These are phyloP conservation scores for Vireo griseus DNA, from an alignment of 2,797 vertebrate genomes.

Conservation along the genomic window DNA sequence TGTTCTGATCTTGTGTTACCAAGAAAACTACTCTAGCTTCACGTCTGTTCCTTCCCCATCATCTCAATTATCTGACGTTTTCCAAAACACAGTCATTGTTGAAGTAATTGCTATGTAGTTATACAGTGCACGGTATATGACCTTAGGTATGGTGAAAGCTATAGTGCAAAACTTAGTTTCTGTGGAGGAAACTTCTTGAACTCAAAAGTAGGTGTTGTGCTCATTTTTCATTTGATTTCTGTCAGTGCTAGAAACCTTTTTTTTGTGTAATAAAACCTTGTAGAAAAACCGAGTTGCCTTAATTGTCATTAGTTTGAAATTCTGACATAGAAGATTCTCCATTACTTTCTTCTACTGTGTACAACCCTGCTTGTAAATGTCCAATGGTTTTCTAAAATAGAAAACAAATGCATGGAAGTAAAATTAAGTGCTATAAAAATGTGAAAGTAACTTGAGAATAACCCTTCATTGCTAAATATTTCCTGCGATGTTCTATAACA, in stretches of 20 bases:
- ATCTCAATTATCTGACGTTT: background rate
- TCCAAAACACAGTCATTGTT: background rate
- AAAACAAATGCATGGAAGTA: background rate
- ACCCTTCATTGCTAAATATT: background rate
- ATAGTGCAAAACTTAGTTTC: background rate
- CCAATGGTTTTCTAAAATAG: background rate
- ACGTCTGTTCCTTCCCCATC: accelerated
- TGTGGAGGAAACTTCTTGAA: background rate
- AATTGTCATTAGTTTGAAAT: background rate
- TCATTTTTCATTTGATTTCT: background rate
- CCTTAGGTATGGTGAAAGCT: background rate
- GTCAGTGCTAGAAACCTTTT: background rate
- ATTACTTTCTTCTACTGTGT: background rate
- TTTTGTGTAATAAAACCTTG: background rate
- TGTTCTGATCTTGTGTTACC: background rate
- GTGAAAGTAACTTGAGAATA: background rate
- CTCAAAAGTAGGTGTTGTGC: background rate
- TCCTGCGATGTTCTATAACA: background rate
- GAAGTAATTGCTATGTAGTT: background rate
- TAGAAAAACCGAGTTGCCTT: background rate
- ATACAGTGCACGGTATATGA: background rate
- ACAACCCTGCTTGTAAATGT: background rate
- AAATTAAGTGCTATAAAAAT: background rate
- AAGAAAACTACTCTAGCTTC: background rate
- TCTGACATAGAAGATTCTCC: background rate